These are phyloP conservation scores for Amphiprion clarkii DNA, from an alignment of 2,797 vertebrate genomes.

Conservation along the genomic window DNA sequence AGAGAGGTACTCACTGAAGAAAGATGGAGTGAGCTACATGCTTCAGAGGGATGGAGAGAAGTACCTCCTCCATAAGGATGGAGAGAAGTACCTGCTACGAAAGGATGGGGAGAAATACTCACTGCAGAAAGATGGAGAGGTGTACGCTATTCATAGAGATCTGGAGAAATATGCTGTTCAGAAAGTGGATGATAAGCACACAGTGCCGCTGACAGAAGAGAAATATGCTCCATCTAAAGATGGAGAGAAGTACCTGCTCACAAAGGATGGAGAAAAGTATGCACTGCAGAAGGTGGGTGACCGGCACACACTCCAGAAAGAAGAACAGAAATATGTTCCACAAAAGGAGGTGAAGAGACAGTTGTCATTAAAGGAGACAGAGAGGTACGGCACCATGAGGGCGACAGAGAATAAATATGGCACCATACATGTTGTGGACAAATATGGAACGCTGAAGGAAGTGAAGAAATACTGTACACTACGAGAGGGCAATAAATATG, in stretches of 20 bases:
- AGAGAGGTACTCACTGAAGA: slow-evolving; percentile 72
- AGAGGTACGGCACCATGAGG: slow-evolving; percentile 45
- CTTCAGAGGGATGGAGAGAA: slow-evolving; percentile 75
- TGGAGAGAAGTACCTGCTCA: slow-evolving; percentile 69
- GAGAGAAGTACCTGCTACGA: slow-evolving; percentile 67
- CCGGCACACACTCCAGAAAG: slow-evolving; percentile 69
- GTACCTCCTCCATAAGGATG: slow-evolving; percentile 78
- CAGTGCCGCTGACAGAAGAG: slow-evolving; percentile 46
- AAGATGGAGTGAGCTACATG: slow-evolving; percentile 77
- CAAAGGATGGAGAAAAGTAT: slow-evolving; percentile 76
- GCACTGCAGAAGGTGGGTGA: slow-evolving; percentile 73
- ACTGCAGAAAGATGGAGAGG: slow-evolving; percentile 69
- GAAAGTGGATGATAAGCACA: slow-evolving; percentile 64
- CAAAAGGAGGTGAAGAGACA: slow-evolving; percentile 77
- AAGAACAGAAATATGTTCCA: slow-evolving; percentile 60
- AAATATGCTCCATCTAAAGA: slow-evolving; percentile 70
- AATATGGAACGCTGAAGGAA: slow-evolving; percentile 74
- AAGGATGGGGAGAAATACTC: slow-evolving; percentile 75
- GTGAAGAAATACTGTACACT: slow-evolving; percentile 73
- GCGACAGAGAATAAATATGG: slow-evolving; percentile 58
- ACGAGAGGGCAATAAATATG: slow-evolving; percentile 71
- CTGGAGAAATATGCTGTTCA: slow-evolving; percentile 66
- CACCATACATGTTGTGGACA: slow-evolving; percentile 72
- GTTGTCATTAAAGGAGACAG: slow-evolving; percentile 69
- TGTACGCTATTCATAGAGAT: slow-evolving; percentile 66